Percentiles rank a stretch among this genome's conserved stretches.
Conservation (phyloP, 2,113 vertebrate genomes). For the Ovibos moschatus region DNA sequence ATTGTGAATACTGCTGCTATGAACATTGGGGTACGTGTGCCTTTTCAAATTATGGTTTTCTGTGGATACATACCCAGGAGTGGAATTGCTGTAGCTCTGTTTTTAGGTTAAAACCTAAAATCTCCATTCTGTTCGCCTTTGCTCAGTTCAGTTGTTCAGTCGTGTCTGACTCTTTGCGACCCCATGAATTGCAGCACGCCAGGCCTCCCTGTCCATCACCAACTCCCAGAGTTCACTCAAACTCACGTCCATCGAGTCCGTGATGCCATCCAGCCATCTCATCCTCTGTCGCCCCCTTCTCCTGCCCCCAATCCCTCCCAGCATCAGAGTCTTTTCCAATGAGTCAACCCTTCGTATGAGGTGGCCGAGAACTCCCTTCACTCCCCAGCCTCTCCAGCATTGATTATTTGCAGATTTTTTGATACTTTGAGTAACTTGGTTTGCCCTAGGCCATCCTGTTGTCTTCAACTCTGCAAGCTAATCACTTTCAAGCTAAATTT, state of each 20-base stretch:
- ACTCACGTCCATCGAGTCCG: accelerated
- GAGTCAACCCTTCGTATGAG: too few relatives aligned
- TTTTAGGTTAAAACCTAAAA: background rate
- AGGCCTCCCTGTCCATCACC: too few relatives aligned
- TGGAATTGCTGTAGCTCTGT: background rate
- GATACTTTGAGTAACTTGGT: background rate
- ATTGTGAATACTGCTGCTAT: background rate
- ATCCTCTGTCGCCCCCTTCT: too few relatives aligned
- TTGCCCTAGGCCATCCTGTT: background rate
- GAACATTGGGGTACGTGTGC: background rate
- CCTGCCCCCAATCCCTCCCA: too few relatives aligned
- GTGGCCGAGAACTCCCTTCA: background rate
- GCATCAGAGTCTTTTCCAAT: too few relatives aligned
- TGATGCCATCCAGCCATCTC: too few relatives aligned
- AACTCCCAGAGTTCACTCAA: too few relatives aligned
- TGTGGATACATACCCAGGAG: background rate
- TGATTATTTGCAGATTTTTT: background rate
- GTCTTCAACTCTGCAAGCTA: accelerated
- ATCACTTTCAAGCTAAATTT: background rate
- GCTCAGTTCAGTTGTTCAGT: too few relatives aligned
- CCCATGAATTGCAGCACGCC: too few relatives aligned
- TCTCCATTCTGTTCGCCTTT: background rate
- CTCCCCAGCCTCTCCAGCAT: background rate
- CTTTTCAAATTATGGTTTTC: background rate
- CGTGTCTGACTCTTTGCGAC: too few relatives aligned